Percentiles rank a stretch among this genome's conserved stretches.
Conservation (phyloP, 2,797 vertebrate genomes). For the Geotrypetes seraphini region DNA sequence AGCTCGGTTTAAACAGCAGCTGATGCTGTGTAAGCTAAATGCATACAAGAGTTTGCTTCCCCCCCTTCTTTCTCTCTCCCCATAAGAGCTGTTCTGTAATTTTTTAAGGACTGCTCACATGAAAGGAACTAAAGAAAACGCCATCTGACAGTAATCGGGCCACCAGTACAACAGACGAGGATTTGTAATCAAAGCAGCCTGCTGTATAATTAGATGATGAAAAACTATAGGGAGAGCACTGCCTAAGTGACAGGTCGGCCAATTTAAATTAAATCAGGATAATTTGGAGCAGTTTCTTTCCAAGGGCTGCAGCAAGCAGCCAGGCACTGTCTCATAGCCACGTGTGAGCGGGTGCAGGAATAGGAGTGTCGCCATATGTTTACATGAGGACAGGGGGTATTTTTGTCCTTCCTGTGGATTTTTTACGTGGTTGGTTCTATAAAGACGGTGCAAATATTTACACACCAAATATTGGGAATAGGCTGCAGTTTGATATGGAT, state of each 20-base stretch:
- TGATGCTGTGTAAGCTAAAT: conserved; percentile 74
- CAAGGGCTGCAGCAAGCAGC: no score
- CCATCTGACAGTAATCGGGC: conserved; percentile 38
- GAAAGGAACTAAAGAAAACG: conserved; percentile 53
- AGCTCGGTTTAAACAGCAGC: conserved; percentile 69
- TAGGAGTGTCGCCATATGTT: no score
- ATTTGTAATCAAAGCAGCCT: conserved; percentile 46
- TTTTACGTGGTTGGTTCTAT: no score
- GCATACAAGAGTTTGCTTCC: conserved; percentile 47
- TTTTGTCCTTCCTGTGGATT: no score
- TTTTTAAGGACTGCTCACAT: conserved; percentile 47
- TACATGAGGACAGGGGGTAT: no score
- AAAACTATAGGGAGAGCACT: conserved; percentile 11
- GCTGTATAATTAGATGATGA: conserved; percentile 33
- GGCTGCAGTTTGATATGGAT: no score
- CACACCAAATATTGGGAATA: no score
- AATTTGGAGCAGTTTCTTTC: no score
- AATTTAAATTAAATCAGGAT: conserved; percentile 24
- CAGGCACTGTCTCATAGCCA: no score
- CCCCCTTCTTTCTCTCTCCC: no score
- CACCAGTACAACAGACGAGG: conserved; percentile 32
- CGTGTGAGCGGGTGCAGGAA: no score
- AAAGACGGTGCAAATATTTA: no score
- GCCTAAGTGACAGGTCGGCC: conserved; percentile 17
- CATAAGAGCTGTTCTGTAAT: conserved; percentile 42